These are phyloP conservation scores for Knipowitschia caucasica DNA, from an alignment of 2,797 vertebrate species.

Conservation along the genomic window DNA sequence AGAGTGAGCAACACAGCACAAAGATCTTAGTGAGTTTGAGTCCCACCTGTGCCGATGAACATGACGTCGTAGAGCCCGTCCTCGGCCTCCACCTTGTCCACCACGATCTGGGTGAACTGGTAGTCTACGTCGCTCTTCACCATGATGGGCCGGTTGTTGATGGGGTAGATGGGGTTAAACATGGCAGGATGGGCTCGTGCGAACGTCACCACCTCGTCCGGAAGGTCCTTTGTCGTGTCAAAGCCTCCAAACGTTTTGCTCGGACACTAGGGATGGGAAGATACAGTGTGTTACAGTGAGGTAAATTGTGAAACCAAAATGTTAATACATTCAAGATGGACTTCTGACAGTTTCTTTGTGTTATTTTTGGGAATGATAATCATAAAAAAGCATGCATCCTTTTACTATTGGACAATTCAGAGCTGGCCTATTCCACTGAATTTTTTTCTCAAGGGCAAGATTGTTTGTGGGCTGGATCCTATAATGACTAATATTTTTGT, in stretches of 20 bases:
- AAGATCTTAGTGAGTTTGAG: not conserved
- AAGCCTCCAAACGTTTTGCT: slow-evolving; percentile 98
- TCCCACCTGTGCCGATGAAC: slow-evolving; percentile 96
- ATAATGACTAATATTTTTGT: too few species aligned
- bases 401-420: too few species aligned
- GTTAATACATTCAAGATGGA: too few species aligned
- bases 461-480: too few species aligned
- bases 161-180: slow-evolving; percentile 92
- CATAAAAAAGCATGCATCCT: too few species aligned
- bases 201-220: slow-evolving; percentile 97
- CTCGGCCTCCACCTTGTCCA: slow-evolving; percentile 95
- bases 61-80: slow-evolving; percentile 97
- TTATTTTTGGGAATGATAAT: too few species aligned
- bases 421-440: too few species aligned
- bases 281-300: too few species aligned
- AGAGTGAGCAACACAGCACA: too few species aligned
- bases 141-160: slow-evolving; percentile 92
- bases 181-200: slow-evolving; percentile 96
- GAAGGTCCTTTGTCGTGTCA: slow-evolving; percentile 95
- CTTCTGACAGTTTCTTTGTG: too few species aligned
- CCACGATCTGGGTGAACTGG: slow-evolving; percentile 96
- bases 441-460: too few species aligned
- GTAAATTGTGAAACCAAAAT: too few species aligned
- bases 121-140: slow-evolving; percentile 97
- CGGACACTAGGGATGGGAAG: slow-evolving; percentile 87